Evolutionary conservation across 2,797 vertebrate species (phyloP), one percentile per base, ranked within the genome.

Genomic region (Danionella dracula): DNA sequence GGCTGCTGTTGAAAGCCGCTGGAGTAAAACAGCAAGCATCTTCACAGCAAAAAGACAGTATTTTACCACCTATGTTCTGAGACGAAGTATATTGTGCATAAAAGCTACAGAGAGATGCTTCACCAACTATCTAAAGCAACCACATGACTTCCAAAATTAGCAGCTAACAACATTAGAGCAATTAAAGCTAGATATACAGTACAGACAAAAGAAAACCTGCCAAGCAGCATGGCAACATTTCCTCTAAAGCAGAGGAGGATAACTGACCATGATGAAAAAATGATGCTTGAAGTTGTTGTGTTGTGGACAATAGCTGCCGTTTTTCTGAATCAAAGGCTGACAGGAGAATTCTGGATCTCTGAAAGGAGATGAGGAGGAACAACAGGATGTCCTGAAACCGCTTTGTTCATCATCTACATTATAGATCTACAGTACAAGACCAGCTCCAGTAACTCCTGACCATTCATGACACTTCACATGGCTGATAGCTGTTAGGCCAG

Each of bases 291-390:
- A n/a, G 31, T 8, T 56, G 15, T 53, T 53, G 35, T 41, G 20
- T 55, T 46, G 17, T 29, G 29, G 61, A 48, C 61, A 64, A 44
- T 37, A 16, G 13, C 50, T 38, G 27, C 62, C 37, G 51, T 66
- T 56, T 65, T 46, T 55, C 32, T 15, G 17, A 66, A 66, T 56
- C 51, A 46, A 56, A 66, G 41, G 41, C 51, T 66, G 51, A 55
- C 62, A 66, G 29, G 38, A 51, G 38, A 23, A 17, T 51, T 29
- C 41, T 0, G 19, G 23, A 45, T 46, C 35, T 31, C 31, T 55
- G 41, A 13, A 11, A 53, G 31, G 20, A 65, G 62, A 46, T 55
- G 51, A 17, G 17, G 31, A 55, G 41, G 23, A 66, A 55, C 62
- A 66, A 46, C 38, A 19, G 51, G 51, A 12, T 41, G 17, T 59